Conservation (phyloP, 1,140 invertebrate genomes). For the Temnothorax longispinosus region DNA sequence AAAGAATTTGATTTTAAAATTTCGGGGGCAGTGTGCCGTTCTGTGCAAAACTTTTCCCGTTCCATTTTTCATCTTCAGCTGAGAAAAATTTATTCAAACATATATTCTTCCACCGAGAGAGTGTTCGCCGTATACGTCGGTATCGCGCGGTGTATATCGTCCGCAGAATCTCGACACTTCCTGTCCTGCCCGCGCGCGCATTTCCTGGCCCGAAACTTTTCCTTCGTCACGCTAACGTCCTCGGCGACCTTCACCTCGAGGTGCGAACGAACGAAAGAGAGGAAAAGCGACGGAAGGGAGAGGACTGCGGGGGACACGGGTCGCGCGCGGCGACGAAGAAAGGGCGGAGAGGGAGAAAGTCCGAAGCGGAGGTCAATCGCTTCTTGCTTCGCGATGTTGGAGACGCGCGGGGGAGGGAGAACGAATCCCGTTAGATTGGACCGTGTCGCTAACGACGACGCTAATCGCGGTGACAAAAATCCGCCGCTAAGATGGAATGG, state of each 20-base stretch:
- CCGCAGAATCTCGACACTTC: constrained; percentile 42
- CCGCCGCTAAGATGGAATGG: not conserved
- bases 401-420: constrained; percentile 16
- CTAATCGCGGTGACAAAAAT: constrained; percentile 41
- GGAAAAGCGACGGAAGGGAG: constrained; percentile 57
- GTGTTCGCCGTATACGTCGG: not conserved
- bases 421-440: constrained; percentile 70
- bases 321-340: constrained; percentile 26
- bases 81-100: not conserved
- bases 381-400: constrained; percentile 52
- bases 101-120: not conserved
- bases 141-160: constrained; percentile 12
- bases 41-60: not conserved
- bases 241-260: constrained; percentile 72
- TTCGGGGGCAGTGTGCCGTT: not conserved
- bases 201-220: constrained; percentile 64
- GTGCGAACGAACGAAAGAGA: constrained; percentile 71
- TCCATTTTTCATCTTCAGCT: not conserved
- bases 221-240: constrained; percentile 67
- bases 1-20: not conserved
- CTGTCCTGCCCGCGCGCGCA: constrained; percentile 1
- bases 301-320: not conserved
- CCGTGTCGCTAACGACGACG: constrained; percentile 56
- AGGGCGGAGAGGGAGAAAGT: constrained; percentile 69
- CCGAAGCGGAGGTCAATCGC: constrained; percentile 67